These are phyloP conservation scores for Bovichtus variegatus DNA, from an alignment of 2,797 vertebrate genomes.

Conservation along the genomic window DNA sequence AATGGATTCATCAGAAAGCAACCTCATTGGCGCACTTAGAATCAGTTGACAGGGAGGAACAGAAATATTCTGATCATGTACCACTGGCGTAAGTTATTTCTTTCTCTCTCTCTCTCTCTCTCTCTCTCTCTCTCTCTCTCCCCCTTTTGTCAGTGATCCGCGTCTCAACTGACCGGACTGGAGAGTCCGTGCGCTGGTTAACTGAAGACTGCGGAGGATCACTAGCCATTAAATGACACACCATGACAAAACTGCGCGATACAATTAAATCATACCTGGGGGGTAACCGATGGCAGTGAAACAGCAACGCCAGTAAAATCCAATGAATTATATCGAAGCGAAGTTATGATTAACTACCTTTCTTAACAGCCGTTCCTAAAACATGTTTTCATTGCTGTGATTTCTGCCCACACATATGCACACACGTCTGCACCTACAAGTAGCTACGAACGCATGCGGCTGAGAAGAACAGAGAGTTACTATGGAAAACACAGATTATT, in stretches of 20 bases:
- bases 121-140: too few species aligned
- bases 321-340: conserved; percentile 50
- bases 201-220: conserved; percentile 49
- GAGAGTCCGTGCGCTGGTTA: conserved; percentile 49
- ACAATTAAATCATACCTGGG: conserved; percentile 58
- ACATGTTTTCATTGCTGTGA: conserved; percentile 1
- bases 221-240: conserved; percentile 62
- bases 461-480: not conserved
- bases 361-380: conserved; percentile 11
- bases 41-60: conserved; percentile 53
- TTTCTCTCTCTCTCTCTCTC: conserved; percentile 28
- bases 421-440: conserved; percentile 8
- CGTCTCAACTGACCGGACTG: conserved; percentile 39
- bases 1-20: conserved; percentile 61
- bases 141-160: conserved; percentile 28
- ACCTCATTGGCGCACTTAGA: conserved; percentile 53
- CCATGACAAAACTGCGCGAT: conserved; percentile 47
- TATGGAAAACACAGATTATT: not conserved
- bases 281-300: conserved; percentile 56
- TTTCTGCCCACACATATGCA: conserved; percentile 4
- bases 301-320: conserved; percentile 44
- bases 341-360: conserved; percentile 33
- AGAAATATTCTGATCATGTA: conserved; percentile 73
- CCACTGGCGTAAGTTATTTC: conserved; percentile 62
- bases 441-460: conserved; percentile 4